Evolutionary conservation across 2,113 vertebrate species (phyloP).

Genomic region (Sus scrofa): DNA sequence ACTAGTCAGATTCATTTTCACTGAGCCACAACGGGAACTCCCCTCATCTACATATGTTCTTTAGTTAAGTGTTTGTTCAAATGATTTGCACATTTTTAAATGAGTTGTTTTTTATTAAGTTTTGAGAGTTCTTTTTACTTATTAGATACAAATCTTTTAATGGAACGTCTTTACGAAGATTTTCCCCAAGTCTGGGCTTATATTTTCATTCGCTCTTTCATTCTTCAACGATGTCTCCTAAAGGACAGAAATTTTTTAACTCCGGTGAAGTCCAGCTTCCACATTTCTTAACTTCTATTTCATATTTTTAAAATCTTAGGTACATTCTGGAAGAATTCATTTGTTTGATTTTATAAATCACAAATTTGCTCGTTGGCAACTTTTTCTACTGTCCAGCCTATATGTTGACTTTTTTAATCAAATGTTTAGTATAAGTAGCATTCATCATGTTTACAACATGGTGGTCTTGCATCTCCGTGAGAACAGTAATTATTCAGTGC

Average conservation of each 20-base stretch:
- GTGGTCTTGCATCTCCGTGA: not conserved
- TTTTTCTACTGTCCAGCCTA: not conserved
- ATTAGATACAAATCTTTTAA: not conserved
- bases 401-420: not conserved
- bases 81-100: not conserved
- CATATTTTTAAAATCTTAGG: not conserved
- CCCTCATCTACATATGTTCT: not conserved
- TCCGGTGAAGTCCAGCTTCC: not conserved
- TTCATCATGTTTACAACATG: not conserved
- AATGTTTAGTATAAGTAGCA: not conserved
- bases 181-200: not conserved
- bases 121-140: not conserved
- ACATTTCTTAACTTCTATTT: not conserved
- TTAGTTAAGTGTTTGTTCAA: not conserved
- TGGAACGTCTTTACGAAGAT: not conserved
- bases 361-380: not conserved
- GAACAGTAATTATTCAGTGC: not conserved
- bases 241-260: not conserved
- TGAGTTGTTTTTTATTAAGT: not conserved
- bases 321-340: not conserved
- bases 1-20: no score
- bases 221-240: not conserved
- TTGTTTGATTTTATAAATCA: not conserved
- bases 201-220: conserved; percentile 6
- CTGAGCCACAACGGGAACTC: no score